Conservation (phyloP, 2,888 invertebrate species). For the Agriopis leucophaearia region DNA sequence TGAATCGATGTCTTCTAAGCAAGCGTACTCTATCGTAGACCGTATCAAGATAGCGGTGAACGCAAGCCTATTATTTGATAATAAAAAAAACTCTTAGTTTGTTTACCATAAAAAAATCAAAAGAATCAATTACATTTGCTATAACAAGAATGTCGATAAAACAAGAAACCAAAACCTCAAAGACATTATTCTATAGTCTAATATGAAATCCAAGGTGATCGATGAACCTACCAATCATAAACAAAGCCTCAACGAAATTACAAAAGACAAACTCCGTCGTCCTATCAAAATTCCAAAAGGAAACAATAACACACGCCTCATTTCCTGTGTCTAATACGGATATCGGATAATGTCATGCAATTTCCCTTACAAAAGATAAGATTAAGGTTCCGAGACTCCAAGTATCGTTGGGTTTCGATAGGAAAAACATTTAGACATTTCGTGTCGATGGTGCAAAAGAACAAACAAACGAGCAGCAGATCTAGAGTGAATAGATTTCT, state of each 20-base stretch:
- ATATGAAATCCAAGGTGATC: neutral
- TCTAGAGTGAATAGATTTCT: too few species aligned
- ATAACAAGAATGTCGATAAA: too few species aligned
- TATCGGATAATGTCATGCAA: slow-evolving; percentile 48
- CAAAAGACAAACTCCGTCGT: neutral
- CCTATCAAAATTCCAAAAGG: slow-evolving; percentile 29
- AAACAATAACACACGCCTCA: slow-evolving; percentile 46
- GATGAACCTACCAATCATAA: slow-evolving; percentile 5
- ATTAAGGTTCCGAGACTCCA: slow-evolving; percentile 13
- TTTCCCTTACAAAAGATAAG: slow-evolving; percentile 47
- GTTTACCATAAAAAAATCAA: too few species aligned
- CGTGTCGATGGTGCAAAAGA: too few species aligned
- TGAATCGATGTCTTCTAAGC: too few species aligned
- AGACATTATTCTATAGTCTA: neutral
- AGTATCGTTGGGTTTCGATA: slow-evolving; percentile 5
- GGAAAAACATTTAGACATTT: neutral
- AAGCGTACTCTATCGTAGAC: too few species aligned
- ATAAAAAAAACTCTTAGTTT: too few species aligned
- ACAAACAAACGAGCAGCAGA: too few species aligned
- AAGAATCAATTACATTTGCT: too few species aligned
- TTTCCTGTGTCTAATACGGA: slow-evolving; percentile 42
- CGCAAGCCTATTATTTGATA: too few species aligned
- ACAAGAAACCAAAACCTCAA: neutral
- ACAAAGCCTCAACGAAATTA: slow-evolving; percentile 11
- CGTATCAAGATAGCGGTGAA: too few species aligned